Base-by-base conservation (phyloP, 1,140 invertebrate species). In the Lasaia peninsularis region DNA sequence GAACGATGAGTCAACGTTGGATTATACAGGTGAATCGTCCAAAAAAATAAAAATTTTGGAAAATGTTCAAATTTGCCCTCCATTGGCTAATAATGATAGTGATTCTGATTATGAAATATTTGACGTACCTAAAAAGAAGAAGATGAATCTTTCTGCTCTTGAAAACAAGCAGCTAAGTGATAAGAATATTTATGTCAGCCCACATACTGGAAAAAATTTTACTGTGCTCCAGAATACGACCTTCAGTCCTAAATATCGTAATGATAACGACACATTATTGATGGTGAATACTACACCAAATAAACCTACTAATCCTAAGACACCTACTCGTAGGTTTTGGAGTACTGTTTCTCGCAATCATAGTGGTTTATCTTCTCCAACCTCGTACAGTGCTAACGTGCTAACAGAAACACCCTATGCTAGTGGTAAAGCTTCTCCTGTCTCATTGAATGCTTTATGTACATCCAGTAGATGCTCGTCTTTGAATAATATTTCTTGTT, bases 61-160 rank as follows among this genome's bases (percentile, higher is more conserved):
- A 62, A 62, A 57, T 58, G 51, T 57, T 62, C 50, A 56, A 53
- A 62, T 62, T 57, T 52, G 50, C 50, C 50, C 55, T 44, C 55
- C 51, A 57, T 62, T 55, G 28, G 8, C 8, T 21, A 28, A 58
- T 58, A 54, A 12, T 63, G 60, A 63, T 32, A 58, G 53, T 63
- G 51, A 63, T 35, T 58, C 60, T 24, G 60, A 63, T 58, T 58
- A 58, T 63, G 56, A 58, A 63, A 63, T 63, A 58, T 63, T 58
- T 63, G 56, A 54, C n/a, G 51, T 12, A 28, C 60, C 55, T 58
- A 58, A 63, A 35, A 63, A 58, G 56, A 63, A 63, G 58, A 63
- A 20, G 34, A 58, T 63, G 60, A 63, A 57, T 52, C 50, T 58
- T 53, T 56, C 35, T 54, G 54, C 14, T 37, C n/a, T 51, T 11